These are phyloP conservation scores for Hexactinellida sp. DNA, from an alignment of 37 sponge, comb jelly and placozoan genomes.

Conservation along the genomic window DNA sequence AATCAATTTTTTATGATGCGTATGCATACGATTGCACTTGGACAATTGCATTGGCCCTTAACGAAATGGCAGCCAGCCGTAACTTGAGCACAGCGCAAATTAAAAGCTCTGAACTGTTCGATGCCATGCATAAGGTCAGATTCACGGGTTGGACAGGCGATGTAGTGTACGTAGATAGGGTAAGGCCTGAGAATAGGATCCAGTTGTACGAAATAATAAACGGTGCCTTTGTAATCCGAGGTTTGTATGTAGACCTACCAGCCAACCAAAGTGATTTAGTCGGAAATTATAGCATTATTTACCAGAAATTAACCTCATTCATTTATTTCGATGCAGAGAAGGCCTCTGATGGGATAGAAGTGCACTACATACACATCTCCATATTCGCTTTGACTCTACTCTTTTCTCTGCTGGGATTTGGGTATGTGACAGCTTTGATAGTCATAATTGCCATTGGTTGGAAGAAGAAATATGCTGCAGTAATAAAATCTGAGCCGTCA, in stretches of 20 bases:
- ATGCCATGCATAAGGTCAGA: background rate
- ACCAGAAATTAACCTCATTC: background rate
- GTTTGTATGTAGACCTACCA: background rate
- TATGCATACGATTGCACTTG: constrained; percentile 12
- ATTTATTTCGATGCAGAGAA: background rate
- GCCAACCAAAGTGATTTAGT: background rate
- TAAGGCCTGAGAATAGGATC: background rate
- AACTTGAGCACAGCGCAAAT: background rate
- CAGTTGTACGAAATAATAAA: background rate
- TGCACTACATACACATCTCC: background rate
- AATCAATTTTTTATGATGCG: background rate
- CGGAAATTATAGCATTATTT: background rate
- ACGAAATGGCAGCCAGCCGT: background rate
- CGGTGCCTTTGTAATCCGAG: background rate
- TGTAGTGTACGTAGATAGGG: background rate
- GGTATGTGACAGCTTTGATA: background rate
- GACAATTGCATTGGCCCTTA: background rate
- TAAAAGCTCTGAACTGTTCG: background rate
- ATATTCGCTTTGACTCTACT: background rate
- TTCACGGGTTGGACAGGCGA: background rate
- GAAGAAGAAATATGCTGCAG: constrained; percentile 8
- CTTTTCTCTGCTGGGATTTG: background rate
- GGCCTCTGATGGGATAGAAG: background rate
- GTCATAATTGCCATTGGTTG: background rate
- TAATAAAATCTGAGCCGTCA: background rate